Conservation (phyloP, 2,113 vertebrate genomes). For the Nanorana parkeri region DNA sequence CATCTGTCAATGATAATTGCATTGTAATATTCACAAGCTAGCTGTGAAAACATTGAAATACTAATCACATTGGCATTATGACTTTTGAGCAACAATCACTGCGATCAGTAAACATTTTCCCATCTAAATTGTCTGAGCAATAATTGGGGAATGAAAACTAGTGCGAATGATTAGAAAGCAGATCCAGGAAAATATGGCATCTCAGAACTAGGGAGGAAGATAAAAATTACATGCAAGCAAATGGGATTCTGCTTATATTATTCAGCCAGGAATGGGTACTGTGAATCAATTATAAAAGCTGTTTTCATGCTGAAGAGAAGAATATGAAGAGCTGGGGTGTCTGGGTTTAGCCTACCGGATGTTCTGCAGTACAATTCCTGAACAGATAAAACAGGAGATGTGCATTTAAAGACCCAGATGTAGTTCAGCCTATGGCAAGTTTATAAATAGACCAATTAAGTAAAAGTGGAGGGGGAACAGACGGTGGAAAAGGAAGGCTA, state of each 20-base stretch:
- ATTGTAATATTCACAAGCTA: slow-evolving; percentile 57
- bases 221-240: slow-evolving; percentile 33
- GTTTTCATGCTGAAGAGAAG: slow-evolving; percentile 29
- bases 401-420: slow-evolving; percentile 2
- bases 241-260: slow-evolving; percentile 22
- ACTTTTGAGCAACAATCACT: slow-evolving; percentile 57
- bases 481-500: no score
- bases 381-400: slow-evolving; percentile 1
- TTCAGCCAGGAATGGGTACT: slow-evolving; percentile 8
- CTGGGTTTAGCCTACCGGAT: slow-evolving; percentile 30
- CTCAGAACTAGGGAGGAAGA: slow-evolving; percentile 46
- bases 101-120: slow-evolving; percentile 54
- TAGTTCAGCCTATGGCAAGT: slow-evolving; percentile 7
- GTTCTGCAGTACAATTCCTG: slow-evolving; percentile 7
- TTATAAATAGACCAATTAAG: slow-evolving; percentile 13
- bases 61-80: slow-evolving; percentile 59
- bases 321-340: slow-evolving; percentile 34
- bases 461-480: no score
- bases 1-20: slow-evolving; percentile 57
- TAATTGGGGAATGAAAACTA: slow-evolving; percentile 56
- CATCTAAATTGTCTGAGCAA: slow-evolving; percentile 57
- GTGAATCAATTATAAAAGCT: slow-evolving; percentile 36
- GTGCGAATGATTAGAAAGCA: slow-evolving; percentile 50
- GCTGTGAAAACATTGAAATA: slow-evolving; percentile 57
- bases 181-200: slow-evolving; percentile 50